These are phyloP conservation scores for Etheostoma perlongum DNA, from an alignment of 2,797 vertebrate genomes.

Conservation along the genomic window DNA sequence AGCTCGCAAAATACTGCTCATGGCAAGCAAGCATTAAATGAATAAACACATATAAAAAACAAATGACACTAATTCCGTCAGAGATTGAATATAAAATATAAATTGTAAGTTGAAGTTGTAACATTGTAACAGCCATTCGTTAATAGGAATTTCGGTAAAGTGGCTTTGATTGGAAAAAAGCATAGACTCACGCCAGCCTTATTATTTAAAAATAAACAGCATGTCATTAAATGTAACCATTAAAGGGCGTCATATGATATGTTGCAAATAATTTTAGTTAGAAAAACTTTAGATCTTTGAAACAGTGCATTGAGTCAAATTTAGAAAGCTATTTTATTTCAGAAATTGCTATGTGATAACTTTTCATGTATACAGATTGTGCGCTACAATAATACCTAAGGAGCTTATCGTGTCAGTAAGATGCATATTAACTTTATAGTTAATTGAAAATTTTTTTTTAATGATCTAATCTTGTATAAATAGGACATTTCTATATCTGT, in stretches of 20 bases:
- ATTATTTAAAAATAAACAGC: not conserved
- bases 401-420: not conserved
- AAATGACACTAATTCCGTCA: not conserved
- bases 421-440: not conserved
- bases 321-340: not conserved
- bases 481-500: no score
- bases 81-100: fast-evolving
- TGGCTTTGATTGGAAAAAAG: not conserved
- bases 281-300: not conserved
- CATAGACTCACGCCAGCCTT: not conserved
- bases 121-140: not conserved
- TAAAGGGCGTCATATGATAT: not conserved
- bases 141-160: not conserved
- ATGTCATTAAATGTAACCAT: not conserved
- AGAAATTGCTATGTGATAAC: not conserved
- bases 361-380: not conserved
- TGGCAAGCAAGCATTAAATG: not conserved
- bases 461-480: not conserved
- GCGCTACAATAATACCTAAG: not conserved
- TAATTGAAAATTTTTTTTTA: not conserved
- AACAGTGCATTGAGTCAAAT: not conserved
- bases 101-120: not conserved
- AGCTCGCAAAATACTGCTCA: not conserved
- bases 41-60: not conserved
- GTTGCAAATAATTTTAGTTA: not conserved